A percentile compares a stretch with the other conserved stretches of the same genome.
Conservation (phyloP, 2,797 vertebrate genomes). For the Clarias fuscus region DNA sequence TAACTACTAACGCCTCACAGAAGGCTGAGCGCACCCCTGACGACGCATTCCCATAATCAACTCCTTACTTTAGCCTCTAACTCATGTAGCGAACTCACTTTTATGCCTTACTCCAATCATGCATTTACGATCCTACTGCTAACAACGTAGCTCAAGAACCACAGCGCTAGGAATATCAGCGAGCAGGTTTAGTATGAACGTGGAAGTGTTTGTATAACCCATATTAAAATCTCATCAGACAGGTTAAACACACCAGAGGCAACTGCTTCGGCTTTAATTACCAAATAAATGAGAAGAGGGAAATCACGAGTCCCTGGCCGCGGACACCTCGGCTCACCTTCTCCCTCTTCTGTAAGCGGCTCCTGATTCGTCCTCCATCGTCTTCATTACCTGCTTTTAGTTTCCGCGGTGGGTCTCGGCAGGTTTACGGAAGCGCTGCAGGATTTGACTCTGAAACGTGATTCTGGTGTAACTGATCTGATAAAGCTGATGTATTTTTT, state of each 20-base stretch:
- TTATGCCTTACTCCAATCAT: not conserved
- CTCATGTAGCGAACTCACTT: not conserved
- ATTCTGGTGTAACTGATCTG: constrained; percentile 8
- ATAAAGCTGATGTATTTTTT: not conserved
- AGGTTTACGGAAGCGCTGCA: not conserved
- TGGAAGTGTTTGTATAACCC: not conserved
- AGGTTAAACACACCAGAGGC: not conserved
- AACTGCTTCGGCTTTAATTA: not conserved
- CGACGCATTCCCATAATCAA: not conserved
- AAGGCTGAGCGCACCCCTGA: not conserved
- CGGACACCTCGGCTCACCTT: not conserved
- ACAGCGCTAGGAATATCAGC: not conserved
- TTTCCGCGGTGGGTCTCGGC: not conserved
- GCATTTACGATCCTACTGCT: not conserved
- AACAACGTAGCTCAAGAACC: not conserved
- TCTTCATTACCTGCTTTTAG: not conserved
- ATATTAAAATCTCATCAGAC: not conserved
- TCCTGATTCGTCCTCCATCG: not conserved
- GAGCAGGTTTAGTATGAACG: not conserved
- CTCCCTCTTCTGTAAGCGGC: not conserved
- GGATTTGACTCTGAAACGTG: not conserved
- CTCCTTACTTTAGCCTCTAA: not conserved
- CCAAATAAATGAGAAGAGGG: not conserved
- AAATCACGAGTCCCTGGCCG: not conserved
- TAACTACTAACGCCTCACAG: not conserved